phyloP scores from a whole-genome alignment of 2,797 vertebrate genomes.

The Euthynnus affinis region DNA sequence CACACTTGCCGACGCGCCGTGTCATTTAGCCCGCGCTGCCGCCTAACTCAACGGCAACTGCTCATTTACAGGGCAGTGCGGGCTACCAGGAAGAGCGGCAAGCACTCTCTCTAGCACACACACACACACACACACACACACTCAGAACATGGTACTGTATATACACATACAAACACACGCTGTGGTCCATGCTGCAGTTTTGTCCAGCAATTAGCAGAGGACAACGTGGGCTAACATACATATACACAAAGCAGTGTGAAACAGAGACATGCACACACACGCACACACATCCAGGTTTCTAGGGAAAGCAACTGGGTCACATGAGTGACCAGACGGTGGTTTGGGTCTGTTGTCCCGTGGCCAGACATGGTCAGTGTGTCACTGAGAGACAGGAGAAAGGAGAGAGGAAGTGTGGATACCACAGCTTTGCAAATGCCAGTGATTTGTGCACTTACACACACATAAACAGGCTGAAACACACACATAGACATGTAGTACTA shows the following conservation, averaged over 20 bases:
- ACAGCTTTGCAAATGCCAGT: constrained; percentile 73
- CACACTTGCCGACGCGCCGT: constrained; percentile 84
- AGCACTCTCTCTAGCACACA: constrained; percentile 55
- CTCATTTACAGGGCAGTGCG: constrained; percentile 87
- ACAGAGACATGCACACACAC: constrained; percentile 35
- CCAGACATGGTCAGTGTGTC: constrained; percentile 80
- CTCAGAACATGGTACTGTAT: constrained; percentile 72
- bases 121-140: constrained; percentile 61
- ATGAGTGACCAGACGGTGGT: constrained; percentile 85
- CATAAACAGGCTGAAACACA: constrained; percentile 34
- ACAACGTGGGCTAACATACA: constrained; percentile 57
- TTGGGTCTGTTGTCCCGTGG: constrained; percentile 76
- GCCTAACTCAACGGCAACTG: constrained; percentile 85
- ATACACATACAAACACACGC: constrained; percentile 73
- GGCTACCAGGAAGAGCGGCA: constrained; percentile 81
- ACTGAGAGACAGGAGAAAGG: constrained; percentile 73
- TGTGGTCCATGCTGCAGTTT: constrained; percentile 64
- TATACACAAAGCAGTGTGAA: constrained; percentile 62
- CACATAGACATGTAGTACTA: constrained; percentile 21
- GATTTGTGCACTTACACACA: constrained; percentile 48
- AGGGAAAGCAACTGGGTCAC: constrained; percentile 70
- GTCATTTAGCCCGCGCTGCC: constrained; percentile 86
- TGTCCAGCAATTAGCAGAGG: constrained; percentile 76
- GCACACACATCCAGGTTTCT: constrained; percentile 38
- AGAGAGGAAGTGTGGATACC: constrained; percentile 79